Percentiles rank a stretch among this genome's conserved stretches.
phyloP scores from a whole-genome alignment of 2,113 vertebrate species.

The Oreotragus oreotragus region DNA sequence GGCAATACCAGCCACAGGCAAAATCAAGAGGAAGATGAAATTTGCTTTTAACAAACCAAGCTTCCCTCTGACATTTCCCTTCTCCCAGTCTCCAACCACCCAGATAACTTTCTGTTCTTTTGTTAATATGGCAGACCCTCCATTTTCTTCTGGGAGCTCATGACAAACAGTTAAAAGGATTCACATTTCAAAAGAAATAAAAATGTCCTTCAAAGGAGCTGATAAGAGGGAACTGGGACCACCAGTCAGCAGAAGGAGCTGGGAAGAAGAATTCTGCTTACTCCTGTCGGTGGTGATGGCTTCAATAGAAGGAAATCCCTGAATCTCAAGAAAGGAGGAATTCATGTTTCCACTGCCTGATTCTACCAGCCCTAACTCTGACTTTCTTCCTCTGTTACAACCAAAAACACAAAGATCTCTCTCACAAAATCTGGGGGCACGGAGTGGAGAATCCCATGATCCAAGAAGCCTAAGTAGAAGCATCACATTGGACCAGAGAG shows the following conservation, averaged over 20 bases:
- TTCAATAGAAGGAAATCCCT: background rate
- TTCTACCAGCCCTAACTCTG: background rate
- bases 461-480: background rate
- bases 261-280: background rate
- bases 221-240: background rate
- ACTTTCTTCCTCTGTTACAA: background rate
- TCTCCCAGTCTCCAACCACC: background rate
- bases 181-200: background rate
- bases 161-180: background rate
- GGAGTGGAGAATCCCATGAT: too few species aligned
- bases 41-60: background rate
- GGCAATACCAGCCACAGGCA: background rate
- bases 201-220: background rate
- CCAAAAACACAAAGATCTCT: background rate
- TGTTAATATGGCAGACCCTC: background rate
- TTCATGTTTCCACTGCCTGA: background rate
- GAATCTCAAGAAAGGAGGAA: background rate
- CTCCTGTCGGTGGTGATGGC: rapidly evolving
- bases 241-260: background rate
- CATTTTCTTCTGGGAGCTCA: background rate
- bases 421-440: background rate
- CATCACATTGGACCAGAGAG: background rate
- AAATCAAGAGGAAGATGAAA: background rate
- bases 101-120: background rate
- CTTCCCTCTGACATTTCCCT: background rate